A percentile compares a stretch with the other conserved stretches of the same genome.
These are phyloP conservation scores for Mirounga angustirostris DNA, from an alignment of 2,113 vertebrate genomes.

Conservation along the genomic window DNA sequence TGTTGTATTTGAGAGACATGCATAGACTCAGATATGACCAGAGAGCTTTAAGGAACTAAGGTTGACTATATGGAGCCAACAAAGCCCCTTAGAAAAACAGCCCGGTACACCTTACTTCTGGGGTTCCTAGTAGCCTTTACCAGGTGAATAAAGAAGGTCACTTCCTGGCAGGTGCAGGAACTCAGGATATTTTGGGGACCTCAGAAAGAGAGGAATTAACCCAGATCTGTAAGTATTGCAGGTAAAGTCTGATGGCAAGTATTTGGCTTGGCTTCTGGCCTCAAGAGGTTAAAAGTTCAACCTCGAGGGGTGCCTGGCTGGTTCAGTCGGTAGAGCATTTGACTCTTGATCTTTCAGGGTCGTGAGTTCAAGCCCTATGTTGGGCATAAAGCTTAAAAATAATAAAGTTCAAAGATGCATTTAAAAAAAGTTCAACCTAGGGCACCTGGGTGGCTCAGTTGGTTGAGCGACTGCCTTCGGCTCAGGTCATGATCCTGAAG, in stretches of 20 bases:
- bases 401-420: neutral
- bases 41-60: no score
- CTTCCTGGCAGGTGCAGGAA: neutral
- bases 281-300: neutral
- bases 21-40: no score
- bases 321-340: neutral
- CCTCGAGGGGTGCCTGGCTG: neutral
- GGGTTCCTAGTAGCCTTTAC: no score
- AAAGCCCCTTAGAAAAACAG: no score
- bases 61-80: no score
- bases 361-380: neutral
- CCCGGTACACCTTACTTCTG: no score
- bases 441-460: neutral
- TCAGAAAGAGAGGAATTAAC: neutral
- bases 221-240: neutral
- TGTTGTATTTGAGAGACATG: no score
- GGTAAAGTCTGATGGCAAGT: neutral
- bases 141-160: neutral
- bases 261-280: neutral
- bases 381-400: neutral
- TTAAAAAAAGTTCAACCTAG: neutral
- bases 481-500: neutral
- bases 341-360: neutral
- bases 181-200: neutral
- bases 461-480: neutral